Evolutionary conservation across 2,113 vertebrate species (phyloP).

Genomic region (Seriola quinqueradiata): DNA sequence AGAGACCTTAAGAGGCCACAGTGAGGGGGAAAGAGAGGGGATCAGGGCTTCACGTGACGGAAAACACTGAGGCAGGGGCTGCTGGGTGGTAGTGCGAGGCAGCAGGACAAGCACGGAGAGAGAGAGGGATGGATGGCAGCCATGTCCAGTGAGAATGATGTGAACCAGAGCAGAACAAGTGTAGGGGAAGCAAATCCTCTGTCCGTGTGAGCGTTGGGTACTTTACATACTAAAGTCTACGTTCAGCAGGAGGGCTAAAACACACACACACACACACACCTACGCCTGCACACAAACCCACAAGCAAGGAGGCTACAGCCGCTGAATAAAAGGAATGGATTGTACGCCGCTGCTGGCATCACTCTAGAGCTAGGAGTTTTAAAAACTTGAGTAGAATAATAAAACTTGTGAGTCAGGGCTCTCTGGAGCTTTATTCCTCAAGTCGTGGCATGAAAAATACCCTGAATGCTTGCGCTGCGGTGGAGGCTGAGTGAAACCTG

Average conservation of each 20-base stretch:
- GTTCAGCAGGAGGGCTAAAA: conserved; percentile 5
- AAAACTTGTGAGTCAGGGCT: conserved; percentile 48
- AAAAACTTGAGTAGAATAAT: conserved; percentile 58
- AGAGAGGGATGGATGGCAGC: conserved; percentile 1
- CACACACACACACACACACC: conserved; percentile 7
- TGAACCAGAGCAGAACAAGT: conserved; percentile 49
- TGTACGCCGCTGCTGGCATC: conserved; percentile 39
- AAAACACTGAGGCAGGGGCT: neutral
- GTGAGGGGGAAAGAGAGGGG: neutral
- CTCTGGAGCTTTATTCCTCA: conserved; percentile 43
- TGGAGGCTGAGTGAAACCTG: conserved; percentile 64
- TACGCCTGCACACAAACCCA: neutral
- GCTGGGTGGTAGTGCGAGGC: neutral
- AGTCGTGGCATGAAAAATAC: conserved; percentile 44
- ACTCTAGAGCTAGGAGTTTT: conserved; percentile 24
- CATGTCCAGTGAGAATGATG: conserved; percentile 32
- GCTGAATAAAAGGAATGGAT: conserved; percentile 44
- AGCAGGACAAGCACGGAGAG: neutral
- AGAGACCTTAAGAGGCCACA: conserved; percentile 30
- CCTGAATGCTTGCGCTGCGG: conserved; percentile 42
- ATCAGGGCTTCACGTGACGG: conserved; percentile 4
- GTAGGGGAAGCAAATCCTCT: conserved; percentile 23
- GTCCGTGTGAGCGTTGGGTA: neutral
- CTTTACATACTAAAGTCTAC: conserved; percentile 22
- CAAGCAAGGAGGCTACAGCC: conserved; percentile 36